phyloP scores from a whole-genome alignment of 2,113 vertebrate species.

The Corythaeola cristata region DNA sequence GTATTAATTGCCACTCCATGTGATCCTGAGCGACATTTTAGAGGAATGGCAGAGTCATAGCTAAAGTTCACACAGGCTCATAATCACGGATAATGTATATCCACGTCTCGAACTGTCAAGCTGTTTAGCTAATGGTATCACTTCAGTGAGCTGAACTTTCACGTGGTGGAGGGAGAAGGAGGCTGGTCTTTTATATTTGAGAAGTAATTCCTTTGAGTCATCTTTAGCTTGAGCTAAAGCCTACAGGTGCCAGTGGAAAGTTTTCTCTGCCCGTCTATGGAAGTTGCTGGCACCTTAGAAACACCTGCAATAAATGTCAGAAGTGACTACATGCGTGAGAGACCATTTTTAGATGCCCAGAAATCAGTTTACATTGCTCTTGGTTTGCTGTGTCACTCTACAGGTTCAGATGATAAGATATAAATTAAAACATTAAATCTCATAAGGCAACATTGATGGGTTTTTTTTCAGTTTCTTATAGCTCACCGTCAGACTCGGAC shows the following conservation, averaged over 20 bases:
- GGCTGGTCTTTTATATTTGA: neutral
- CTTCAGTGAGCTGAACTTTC: neutral
- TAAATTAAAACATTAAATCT: neutral
- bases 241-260: conserved; percentile 31
- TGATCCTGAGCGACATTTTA: conserved; percentile 72
- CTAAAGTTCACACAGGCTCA: neutral
- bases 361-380: neutral
- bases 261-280: neutral
- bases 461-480: neutral
- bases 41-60: conserved; percentile 52
- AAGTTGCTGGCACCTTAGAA: conserved; percentile 11
- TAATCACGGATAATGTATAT: neutral
- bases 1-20: conserved; percentile 31
- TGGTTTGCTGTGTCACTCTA: neutral
- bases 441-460: too few species aligned
- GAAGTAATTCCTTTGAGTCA: neutral
- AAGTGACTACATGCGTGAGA: neutral
- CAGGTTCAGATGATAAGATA: neutral
- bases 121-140: neutral
- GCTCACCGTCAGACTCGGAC: neutral
- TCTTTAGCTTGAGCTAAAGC: neutral
- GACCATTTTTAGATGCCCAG: neutral
- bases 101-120: neutral
- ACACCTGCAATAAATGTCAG: neutral
- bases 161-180: neutral